phyloP scores from a whole-genome alignment of 2,797 vertebrate genomes.

The Amazona ochrocephala region DNA sequence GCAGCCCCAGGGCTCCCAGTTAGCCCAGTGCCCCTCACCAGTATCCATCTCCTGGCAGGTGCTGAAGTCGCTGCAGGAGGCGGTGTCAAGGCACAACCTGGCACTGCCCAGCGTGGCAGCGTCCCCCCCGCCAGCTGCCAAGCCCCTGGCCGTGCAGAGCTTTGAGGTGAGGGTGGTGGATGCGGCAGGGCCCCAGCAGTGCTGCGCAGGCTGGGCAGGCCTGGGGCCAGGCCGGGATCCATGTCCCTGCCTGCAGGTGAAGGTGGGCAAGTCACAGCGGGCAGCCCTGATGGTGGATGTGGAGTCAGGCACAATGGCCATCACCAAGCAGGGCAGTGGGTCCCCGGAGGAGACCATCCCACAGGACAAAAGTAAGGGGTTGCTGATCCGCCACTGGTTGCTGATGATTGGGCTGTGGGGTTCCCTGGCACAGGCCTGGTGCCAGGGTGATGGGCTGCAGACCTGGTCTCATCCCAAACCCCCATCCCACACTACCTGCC shows the following conservation, averaged over 20 bases:
- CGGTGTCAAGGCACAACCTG: constrained; percentile 76
- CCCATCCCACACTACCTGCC: accelerated
- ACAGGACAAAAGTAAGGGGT: constrained; percentile 88
- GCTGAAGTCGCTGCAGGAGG: constrained; percentile 92
- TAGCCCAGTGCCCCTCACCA: not conserved
- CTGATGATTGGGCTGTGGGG: accelerated
- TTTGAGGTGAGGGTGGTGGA: constrained; percentile 83
- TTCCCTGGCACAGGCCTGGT: not conserved
- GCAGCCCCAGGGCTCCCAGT: too few species aligned
- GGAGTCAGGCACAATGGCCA: constrained; percentile 87
- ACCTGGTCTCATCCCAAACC: accelerated
- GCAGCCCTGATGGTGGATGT: constrained; percentile 90
- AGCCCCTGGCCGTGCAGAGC: constrained; percentile 89
- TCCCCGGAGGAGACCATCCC: constrained; percentile 92
- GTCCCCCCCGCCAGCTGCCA: constrained; percentile 78
- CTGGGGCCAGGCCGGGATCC: accelerated
- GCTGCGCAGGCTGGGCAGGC: not conserved
- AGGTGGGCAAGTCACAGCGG: constrained; percentile 91
- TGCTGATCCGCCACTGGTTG: accelerated
- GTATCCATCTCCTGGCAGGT: constrained; percentile 74
- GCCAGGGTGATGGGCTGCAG: not conserved
- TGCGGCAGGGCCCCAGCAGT: accelerated
- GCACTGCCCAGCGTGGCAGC: not conserved
- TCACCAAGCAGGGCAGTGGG: constrained; percentile 89
- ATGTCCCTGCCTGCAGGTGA: constrained; percentile 77